Base-by-base conservation (phyloP, 2,888 invertebrate genomes). In the Drymonia ruficornis region DNA sequence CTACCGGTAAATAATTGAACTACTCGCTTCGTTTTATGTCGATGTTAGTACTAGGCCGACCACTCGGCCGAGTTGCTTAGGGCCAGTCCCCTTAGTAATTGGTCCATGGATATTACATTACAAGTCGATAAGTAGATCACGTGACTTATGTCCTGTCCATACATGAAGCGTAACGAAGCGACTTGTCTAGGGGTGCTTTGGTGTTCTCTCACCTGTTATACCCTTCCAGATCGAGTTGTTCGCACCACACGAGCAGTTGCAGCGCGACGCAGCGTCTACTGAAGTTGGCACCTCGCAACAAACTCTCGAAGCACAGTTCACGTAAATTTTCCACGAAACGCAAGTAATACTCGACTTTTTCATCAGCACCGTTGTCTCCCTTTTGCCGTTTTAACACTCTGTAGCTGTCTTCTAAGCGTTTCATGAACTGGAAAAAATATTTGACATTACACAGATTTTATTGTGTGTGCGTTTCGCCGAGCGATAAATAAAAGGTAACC, bases 261-360 rank as follows among this genome's bases (percentile, higher is more conserved):
- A 96, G 74, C 8, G 95, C 94, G 3, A 94, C 89, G 47, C 88
- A 87, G 28, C 95, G 91, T 1, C 96, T 86, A 36, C 93, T 93
- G 74, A 94, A 95, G 74, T 95, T 95, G 0, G 95, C 94, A 0
- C 94, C 95, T 2, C 87, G 86, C 56, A 94, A 87, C n/a, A 96
- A 73, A 67, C 94, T 94, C 6, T 81, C 79, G 23, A 94, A 89
- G 56, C 95, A 93, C 28, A 89, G 81, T 0, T 72, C 71, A 13
- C 94, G 88, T 8, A 96, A 63, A 29, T 86, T 78, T 16, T 80
- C 76, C 6, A 94, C 49, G 76, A 95, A 95, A 0, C 66, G 42
- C 19, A 84, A 49, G 71, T 95, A 94, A 52, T 63, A 61, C 16
- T 51, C 58, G 12, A 71, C 61, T 49, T 64, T 71, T 49, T 62